Base-by-base conservation (phyloP, 1,140 invertebrate species). In the Steinernema khuongi region DNA sequence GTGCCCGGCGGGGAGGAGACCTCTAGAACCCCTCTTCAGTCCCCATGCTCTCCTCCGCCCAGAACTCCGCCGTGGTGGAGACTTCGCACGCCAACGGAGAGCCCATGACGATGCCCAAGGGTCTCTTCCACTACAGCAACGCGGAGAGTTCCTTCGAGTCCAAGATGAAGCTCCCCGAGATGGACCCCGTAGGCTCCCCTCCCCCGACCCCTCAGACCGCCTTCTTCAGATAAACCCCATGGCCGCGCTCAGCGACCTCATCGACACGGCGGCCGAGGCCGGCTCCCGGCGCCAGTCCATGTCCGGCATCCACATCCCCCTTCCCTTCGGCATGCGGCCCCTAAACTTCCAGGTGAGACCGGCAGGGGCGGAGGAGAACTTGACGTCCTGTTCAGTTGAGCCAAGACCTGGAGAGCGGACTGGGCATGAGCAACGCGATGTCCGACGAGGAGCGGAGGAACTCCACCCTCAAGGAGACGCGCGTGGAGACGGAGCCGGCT, bases 181-280 rank as follows among this genome's bases (percentile, higher is more conserved):
- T 66, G 31, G 44, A 72, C 31, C 66, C 66, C n/a, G 71, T 72
- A 72, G 30, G 71, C 33, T 0, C 17, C 44, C 43, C 28, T 11
- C 0, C 29, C 7, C 14, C 29, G 28, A 70, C 31, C 19, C 29
- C 29, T 72, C 44, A 19, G 41, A 28, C 31, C 26, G 31, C 26
- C 31, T 18, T 72, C 33, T 72, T 33, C 28, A 72, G 71, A 66
- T 66, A 7, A 30, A 72, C 19, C 71, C 71, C 0, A 28, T 72
- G 28, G 29, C 22, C n/a, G 50, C 50, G 29, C 28, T 50, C 29
- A 60, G 36, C 1, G 71, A 72, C 18, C 26, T 72, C 26, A 72
- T 72, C 30, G 66, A 72, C 41, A 72, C 71, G 26, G 71, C 71
- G n/a, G 71, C 71, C 26, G 41, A 72, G 31, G 43, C 71, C 18